Evolutionary conservation across 2,888 invertebrate genomes (phyloP).

Genomic region (Diaperis boleti): DNA sequence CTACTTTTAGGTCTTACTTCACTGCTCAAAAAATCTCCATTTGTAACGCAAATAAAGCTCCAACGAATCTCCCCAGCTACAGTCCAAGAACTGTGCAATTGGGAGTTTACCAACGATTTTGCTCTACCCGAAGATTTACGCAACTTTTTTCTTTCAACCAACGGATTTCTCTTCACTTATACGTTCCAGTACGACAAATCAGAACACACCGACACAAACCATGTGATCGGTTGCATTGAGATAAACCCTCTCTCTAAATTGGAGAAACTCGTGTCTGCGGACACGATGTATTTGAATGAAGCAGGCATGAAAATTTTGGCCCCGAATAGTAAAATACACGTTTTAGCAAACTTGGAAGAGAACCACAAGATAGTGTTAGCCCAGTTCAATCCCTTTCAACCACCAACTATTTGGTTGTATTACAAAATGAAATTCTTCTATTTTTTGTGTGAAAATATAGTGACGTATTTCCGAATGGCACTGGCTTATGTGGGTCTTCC

Average conservation of each 20-base stretch:
- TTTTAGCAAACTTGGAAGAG: conserved; percentile 52
- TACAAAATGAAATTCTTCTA: conserved; percentile 74
- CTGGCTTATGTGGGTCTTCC: conserved; percentile 90
- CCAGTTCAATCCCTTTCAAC: conserved; percentile 55
- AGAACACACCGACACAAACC: conserved; percentile 41
- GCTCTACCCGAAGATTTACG: conserved; percentile 82
- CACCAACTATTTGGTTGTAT: conserved; percentile 59
- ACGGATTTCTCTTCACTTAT: conserved; percentile 84
- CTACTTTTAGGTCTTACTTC: conserved; percentile 66
- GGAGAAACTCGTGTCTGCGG: conserved; percentile 42
- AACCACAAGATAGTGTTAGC: conserved; percentile 56
- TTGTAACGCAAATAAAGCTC: conserved; percentile 50
- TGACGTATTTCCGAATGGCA: conserved; percentile 88
- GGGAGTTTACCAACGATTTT: conserved; percentile 86
- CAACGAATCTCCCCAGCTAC: conserved; percentile 45
- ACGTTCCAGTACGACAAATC: conserved; percentile 67
- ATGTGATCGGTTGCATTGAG: conserved; percentile 53
- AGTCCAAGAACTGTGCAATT: conserved; percentile 70
- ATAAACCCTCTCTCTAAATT: conserved; percentile 54
- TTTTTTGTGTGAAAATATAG: conserved; percentile 84
- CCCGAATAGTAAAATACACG: conserved; percentile 59
- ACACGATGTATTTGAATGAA: conserved; percentile 51
- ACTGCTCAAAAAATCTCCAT: conserved; percentile 51
- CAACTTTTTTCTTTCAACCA: conserved; percentile 84
- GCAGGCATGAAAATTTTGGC: conserved; percentile 27